phyloP scores from a whole-genome alignment of 2,888 invertebrate genomes.

The Incurvaria masculella region DNA sequence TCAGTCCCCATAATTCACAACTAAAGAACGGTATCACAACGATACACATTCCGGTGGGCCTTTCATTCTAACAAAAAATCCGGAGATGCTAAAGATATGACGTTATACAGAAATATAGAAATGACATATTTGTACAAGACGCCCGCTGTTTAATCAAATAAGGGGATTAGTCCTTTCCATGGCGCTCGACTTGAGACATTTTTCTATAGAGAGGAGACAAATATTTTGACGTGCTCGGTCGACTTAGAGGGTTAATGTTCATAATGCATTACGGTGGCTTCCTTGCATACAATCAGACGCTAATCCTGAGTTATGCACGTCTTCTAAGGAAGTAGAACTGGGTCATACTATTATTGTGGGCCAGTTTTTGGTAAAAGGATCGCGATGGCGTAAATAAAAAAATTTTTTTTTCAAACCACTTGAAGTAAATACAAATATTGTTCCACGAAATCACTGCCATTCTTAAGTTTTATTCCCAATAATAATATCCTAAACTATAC shows the following conservation, averaged over 20 bases:
- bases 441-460: too few species aligned
- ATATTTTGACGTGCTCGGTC: constrained; percentile 46
- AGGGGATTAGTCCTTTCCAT: constrained; percentile 40
- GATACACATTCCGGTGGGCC: neutral
- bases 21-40: neutral
- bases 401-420: too few species aligned
- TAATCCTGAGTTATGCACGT: constrained; percentile 17
- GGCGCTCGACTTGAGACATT: constrained; percentile 21
- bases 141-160: constrained; percentile 54
- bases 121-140: constrained; percentile 26
- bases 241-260: constrained; percentile 30
- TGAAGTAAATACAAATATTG: too few species aligned
- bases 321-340: neutral
- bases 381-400: too few species aligned
- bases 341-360: neutral
- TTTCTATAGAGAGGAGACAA: constrained; percentile 37
- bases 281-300: constrained; percentile 24
- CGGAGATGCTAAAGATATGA: constrained; percentile 28
- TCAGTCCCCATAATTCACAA: neutral
- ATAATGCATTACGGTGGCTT: constrained; percentile 32
- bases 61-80: neutral
- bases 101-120: constrained; percentile 33
- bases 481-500: too few species aligned
- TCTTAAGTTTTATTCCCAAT: too few species aligned
- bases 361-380: too few species aligned